Percentiles rank a stretch among this genome's conserved stretches.
Evolutionary conservation across 1,140 invertebrate genomes (phyloP).

Genomic region (Vollenhovia emeryi): DNA sequence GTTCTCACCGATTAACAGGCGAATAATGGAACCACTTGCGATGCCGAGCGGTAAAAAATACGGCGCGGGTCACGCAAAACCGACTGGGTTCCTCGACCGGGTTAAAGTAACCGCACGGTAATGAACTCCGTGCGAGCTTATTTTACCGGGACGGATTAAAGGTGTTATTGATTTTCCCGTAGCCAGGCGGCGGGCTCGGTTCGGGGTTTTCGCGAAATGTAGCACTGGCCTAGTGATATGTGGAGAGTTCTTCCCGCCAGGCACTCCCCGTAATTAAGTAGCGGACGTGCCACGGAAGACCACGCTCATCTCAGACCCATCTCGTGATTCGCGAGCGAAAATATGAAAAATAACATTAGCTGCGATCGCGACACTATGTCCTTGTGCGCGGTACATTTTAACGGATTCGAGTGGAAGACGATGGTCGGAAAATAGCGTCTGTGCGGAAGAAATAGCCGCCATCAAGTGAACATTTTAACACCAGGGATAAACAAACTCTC

Average conservation of each 20-base stretch:
- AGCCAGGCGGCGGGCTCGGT: conserved; percentile 3
- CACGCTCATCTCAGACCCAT: not conserved
- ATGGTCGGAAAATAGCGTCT: not conserved
- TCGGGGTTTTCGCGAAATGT: conserved; percentile 50
- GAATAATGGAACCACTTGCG: not conserved
- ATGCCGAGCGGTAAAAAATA: conserved; percentile 10
- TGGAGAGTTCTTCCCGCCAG: conserved; percentile 38
- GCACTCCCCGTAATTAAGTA: conserved; percentile 53
- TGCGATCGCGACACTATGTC: not conserved
- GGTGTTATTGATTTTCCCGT: conserved; percentile 56
- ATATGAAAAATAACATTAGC: conserved; percentile 24
- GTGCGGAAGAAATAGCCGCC: not conserved
- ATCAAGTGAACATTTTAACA: not conserved
- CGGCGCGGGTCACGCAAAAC: not conserved
- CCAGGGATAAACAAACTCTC: not conserved
- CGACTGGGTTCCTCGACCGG: not conserved
- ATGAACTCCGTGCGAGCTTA: conserved; percentile 52
- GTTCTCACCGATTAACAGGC: not conserved
- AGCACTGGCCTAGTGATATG: conserved; percentile 49
- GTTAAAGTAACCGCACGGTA: conserved; percentile 33
- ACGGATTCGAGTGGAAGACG: not conserved
- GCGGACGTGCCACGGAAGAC: not conserved
- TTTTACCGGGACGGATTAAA: conserved; percentile 54
- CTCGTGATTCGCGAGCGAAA: not conserved
- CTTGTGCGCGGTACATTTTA: not conserved